Base-by-base conservation (phyloP, 2,888 invertebrate species). In the Leptopilina syphax region DNA sequence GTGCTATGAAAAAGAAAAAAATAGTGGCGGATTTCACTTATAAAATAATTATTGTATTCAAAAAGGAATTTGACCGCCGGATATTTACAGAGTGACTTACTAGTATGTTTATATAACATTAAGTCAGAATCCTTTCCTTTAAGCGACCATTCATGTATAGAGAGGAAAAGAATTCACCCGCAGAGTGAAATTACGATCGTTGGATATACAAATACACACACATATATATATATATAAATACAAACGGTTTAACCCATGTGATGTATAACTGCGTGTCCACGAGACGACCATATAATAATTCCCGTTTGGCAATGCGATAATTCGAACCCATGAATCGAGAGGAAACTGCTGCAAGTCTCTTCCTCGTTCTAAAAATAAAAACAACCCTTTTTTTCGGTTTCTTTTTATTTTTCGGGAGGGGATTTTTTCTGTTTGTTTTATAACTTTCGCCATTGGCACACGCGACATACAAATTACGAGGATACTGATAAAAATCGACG, bases 91-190 rank as follows among this genome's bases (percentile, higher is more conserved):
- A 73, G 73, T 73, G n/a, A 73, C 73, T 73, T 73, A 27, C 70
- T 70, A 57, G 41, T 57, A 13, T 73, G 34, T 57, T 57, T 41
- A 57, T 73, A 34, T 57, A 73, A 41, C 73, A 57, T 57, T 57
- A 73, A 73, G n/a, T 27, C 57, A 57, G 57, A n/a, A 73, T 57
- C 73, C 73, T 57, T 73, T 73, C 73, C 73, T 57, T 73, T 34
- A 73, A 73, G 73, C 57, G 73, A 57, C 73, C 57, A 73, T 73
- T 73, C 73, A 73, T 73, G 73, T 73, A 50, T 50, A 68, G 44
- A 24, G 73, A 73, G 73, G 34, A 54, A 50, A 73, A 73, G 73
- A 73, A 73, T 73, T 73, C 57, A 27, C 54, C 54, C 50, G 50
- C 50, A 50, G 54, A 70, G 73, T 73, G 57, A 73, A 73, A 73